These are phyloP conservation scores for sheep (Ovis aries) DNA, from an alignment of 2,113 vertebrate species.

Conservation along the genomic window ARS-UI_Ramb_v3.0 NC_056069.1:57496501-57497000, in stretches of 20 bases:
- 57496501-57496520: constrained; percentile 10
- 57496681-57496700: neutral
- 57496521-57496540: neutral
- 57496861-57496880: neutral
- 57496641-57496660: neutral
- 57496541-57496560: constrained; percentile 28
- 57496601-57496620: neutral
- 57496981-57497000: neutral
- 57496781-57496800: neutral
- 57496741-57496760: neutral
- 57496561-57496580: neutral
- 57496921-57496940: neutral
- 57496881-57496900: neutral
- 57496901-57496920: neutral
- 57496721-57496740: neutral
- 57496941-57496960: neutral
- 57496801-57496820: neutral
- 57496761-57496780: neutral
- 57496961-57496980: neutral
- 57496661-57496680: neutral
- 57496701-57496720: neutral
- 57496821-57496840: neutral
- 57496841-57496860: neutral
- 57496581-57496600: neutral
- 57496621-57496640: neutral